A percentile compares a stretch with the other conserved stretches of the same genome.
Evolutionary conservation across 2,888 invertebrate species (phyloP).

Genomic region (Dione vanillae): DNA sequence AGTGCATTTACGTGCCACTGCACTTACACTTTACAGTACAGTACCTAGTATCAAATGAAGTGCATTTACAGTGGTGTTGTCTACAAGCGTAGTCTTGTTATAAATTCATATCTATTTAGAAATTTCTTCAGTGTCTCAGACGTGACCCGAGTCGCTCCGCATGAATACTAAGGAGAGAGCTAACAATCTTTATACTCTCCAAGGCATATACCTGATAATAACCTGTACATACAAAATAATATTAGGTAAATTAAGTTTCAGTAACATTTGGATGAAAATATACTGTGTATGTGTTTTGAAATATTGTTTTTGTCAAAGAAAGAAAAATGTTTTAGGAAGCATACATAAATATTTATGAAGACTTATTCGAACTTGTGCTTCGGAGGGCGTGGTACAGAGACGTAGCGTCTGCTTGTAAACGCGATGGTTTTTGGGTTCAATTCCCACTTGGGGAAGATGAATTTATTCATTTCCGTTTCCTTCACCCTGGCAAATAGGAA

Average conservation of each 20-base stretch:
- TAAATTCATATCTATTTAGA: constrained; percentile 49
- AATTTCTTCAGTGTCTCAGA: constrained; percentile 48
- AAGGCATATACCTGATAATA: constrained; percentile 20
- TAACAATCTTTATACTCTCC: constrained; percentile 23
- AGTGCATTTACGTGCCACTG: constrained; percentile 8
- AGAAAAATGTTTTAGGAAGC: no score
- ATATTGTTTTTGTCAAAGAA: no score
- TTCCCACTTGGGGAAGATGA: no score
- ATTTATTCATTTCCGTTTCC: no score
- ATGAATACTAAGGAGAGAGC: constrained; percentile 52
- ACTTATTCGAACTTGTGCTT: no score
- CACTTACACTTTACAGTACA: no score
- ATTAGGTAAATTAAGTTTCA: constrained; percentile 10
- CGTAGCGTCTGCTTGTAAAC: no score
- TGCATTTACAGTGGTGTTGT: constrained; percentile 13
- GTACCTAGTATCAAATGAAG: constrained; percentile 1
- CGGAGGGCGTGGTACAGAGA: no score
- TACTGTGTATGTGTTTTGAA: no score
- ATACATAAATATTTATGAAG: no score
- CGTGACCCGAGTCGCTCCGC: constrained; percentile 49
- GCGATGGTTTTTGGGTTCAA: no score
- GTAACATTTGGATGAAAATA: background rate
- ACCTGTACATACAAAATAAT: constrained; percentile 11
- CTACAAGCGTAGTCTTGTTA: constrained; percentile 35
- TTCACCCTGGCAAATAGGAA: no score